phyloP scores from a whole-genome alignment of 1,140 invertebrate genomes.

The Drosophila mauritiana region DNA sequence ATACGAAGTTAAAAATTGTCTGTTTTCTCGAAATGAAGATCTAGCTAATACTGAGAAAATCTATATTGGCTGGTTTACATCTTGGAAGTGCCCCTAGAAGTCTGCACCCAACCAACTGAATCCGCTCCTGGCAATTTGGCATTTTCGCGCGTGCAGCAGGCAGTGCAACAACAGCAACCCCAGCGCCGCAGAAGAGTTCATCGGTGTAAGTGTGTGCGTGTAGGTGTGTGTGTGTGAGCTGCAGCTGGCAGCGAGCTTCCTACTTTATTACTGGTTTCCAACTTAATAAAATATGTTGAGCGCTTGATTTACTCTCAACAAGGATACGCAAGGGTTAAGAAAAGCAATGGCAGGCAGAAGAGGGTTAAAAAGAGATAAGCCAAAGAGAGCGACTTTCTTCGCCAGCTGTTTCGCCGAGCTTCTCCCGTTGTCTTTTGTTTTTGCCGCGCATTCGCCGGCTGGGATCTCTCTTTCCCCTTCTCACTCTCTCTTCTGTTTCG shows the following conservation, averaged over 20 bases:
- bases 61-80: no score
- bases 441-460: conserved; percentile 48
- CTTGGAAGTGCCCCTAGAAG: not conserved
- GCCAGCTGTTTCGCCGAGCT: conserved; percentile 54
- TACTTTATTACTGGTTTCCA: conserved; percentile 78
- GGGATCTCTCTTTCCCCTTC: conserved; percentile 6
- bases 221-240: conserved; percentile 19
- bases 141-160: conserved; percentile 41
- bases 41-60: no score
- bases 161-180: conserved; percentile 24
- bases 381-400: conserved; percentile 29
- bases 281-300: conserved; percentile 77
- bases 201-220: conserved; percentile 21
- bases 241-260: conserved; percentile 72
- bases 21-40: no score
- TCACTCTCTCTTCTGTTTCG: conserved; percentile 9
- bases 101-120: not conserved
- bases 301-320: conserved; percentile 70
- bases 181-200: conserved; percentile 12
- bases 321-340: conserved; percentile 3
- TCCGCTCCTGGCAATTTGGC: conserved; percentile 43
- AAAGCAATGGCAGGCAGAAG: not conserved
- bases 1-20: no score
- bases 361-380: not conserved
- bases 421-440: conserved; percentile 23